These are phyloP conservation scores for Zaprionus vittiger DNA, from an alignment of 1,140 invertebrate genomes.

Conservation along the genomic window DNA sequence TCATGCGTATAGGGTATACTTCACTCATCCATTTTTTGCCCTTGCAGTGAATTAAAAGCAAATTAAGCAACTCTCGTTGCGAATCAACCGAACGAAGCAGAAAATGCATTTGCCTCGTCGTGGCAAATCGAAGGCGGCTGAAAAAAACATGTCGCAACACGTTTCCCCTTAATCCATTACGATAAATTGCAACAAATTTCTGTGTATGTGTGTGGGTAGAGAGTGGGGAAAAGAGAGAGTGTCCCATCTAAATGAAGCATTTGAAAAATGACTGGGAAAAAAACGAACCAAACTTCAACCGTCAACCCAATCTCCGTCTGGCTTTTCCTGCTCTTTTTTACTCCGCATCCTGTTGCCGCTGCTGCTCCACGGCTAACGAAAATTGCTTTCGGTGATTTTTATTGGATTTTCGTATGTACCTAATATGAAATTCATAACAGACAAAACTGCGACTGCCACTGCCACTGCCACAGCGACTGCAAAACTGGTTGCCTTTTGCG, in stretches of 20 bases:
- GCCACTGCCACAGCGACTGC: conserved; percentile 45
- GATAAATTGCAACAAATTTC: conserved; percentile 56
- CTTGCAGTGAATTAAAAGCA: conserved; percentile 61
- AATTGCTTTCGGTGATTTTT: conserved; percentile 82
- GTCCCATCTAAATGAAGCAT: conserved; percentile 34
- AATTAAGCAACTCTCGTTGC: conserved; percentile 66
- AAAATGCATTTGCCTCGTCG: conserved; percentile 33
- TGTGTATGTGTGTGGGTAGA: conserved; percentile 11
- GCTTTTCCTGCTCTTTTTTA: conserved; percentile 21
- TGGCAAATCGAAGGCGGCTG: conserved; percentile 18
- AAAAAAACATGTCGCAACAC: conserved; percentile 32
- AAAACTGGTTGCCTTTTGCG: conserved; percentile 23
- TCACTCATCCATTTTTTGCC: conserved; percentile 30
- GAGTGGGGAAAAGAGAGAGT: neutral
- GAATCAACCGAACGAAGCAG: conserved; percentile 24
- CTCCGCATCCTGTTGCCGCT: conserved; percentile 8
- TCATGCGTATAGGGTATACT: conserved; percentile 5
- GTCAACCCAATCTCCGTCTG: conserved; percentile 43
- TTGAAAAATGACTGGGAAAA: conserved; percentile 25
- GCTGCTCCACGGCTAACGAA: conserved; percentile 43
- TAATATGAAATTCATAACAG: conserved; percentile 81
- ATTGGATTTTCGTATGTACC: conserved; percentile 75
- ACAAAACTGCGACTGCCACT: conserved; percentile 51
- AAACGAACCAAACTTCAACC: conserved; percentile 7
- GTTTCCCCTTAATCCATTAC: conserved; percentile 42